Percentiles rank a stretch among this genome's conserved stretches.
These are phyloP conservation scores for Coregonus clupeaformis DNA, from an alignment of 2,113 vertebrate species.

Conservation along the genomic window DNA sequence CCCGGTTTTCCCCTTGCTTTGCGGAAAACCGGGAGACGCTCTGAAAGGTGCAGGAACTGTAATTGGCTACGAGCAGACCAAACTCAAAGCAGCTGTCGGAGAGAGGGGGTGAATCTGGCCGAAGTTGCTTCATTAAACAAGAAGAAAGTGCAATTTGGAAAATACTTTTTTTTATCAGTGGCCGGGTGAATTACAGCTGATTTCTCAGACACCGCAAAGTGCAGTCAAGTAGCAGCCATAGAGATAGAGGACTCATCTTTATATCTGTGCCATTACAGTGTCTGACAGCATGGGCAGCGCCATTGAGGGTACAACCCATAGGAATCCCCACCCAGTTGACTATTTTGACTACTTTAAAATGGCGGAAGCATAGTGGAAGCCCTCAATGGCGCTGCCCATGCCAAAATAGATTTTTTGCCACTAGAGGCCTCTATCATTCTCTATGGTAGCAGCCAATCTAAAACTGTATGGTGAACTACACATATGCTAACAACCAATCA, in stretches of 20 bases:
- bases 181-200: constrained; percentile 16
- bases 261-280: no score
- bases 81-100: constrained; percentile 56
- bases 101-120: constrained; percentile 25
- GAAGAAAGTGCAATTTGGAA: constrained; percentile 46
- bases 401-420: no score
- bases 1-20: constrained; percentile 36
- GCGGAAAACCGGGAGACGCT: constrained; percentile 44
- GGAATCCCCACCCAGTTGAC: no score
- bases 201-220: constrained; percentile 16
- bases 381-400: no score
- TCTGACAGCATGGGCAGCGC: no score
- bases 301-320: no score
- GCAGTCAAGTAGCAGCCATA: not conserved
- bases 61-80: constrained; percentile 57
- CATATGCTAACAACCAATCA: constrained; percentile 12
- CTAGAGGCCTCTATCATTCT: no score
- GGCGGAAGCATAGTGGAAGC: no score
- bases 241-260: no score
- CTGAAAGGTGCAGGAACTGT: constrained; percentile 60
- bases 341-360: no score
- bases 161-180: constrained; percentile 30
- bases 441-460: not conserved
- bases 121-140: constrained; percentile 35
- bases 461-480: not conserved